Conservation (phyloP, 2,113 vertebrate genomes). For the Malaclemys terrapin region DNA sequence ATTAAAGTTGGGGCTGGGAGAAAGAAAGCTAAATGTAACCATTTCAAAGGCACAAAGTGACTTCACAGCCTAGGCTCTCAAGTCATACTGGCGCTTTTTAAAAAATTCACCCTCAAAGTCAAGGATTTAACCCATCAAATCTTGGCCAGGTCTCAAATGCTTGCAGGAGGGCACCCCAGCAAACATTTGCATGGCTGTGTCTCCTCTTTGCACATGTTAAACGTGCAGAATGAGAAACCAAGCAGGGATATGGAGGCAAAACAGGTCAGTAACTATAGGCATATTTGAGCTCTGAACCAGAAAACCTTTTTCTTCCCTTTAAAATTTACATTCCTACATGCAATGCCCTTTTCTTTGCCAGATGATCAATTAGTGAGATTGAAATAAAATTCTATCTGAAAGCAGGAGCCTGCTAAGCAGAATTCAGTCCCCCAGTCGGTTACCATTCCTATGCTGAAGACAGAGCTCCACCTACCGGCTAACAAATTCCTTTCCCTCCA, state of each 20-base stretch:
- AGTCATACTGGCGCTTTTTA: not conserved
- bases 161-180: not conserved
- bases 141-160: not conserved
- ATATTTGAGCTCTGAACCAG: not conserved
- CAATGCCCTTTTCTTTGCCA: not conserved
- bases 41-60: not conserved
- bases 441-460: not conserved
- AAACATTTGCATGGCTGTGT: not conserved
- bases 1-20: not conserved
- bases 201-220: not conserved
- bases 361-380: rapidly evolving
- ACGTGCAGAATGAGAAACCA: not conserved
- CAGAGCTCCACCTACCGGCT: slow-evolving; percentile 68
- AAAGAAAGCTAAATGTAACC: not conserved
- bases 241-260: not conserved
- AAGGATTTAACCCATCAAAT: not conserved
- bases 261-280: not conserved
- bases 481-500: rapidly evolving
- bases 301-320: rapidly evolving
- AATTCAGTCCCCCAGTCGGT: not conserved
- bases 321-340: not conserved
- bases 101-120: not conserved
- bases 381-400: not conserved
- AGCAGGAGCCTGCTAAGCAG: not conserved
- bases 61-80: not conserved